phyloP scores from a whole-genome alignment of 2,888 invertebrate genomes.

The Melanophora roralis region DNA sequence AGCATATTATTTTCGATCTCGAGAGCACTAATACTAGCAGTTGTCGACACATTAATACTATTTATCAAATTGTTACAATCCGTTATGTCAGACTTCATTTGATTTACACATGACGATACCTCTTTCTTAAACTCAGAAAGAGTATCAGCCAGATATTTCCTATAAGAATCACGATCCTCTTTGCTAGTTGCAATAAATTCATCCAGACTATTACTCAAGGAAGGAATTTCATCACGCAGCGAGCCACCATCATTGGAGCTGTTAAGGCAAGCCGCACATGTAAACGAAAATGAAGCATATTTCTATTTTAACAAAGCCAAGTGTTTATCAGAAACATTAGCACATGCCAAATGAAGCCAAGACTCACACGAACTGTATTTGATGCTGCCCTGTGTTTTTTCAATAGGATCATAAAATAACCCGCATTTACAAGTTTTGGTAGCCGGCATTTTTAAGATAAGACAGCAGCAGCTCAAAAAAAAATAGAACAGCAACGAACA shows the following conservation, averaged over 20 bases:
- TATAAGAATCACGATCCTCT: not conserved
- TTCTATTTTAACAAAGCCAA: not conserved
- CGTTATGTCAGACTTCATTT: slow-evolving; percentile 64
- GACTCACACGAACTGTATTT: not conserved
- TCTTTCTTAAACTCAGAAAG: not conserved
- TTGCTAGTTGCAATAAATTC: not conserved
- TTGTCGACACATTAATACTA: not conserved
- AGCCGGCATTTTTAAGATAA: not conserved
- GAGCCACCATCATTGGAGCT: not conserved
- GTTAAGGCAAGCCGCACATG: not conserved
- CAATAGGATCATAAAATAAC: not conserved
- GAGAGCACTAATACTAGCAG: not conserved
- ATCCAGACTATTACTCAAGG: slow-evolving; percentile 27
- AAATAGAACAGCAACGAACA: too few relatives aligned
- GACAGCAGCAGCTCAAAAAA: not conserved
- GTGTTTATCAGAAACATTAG: not conserved
- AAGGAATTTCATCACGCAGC: not conserved
- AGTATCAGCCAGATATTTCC: not conserved
- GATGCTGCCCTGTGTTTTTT: not conserved
- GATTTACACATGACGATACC: not conserved
- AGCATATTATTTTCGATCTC: not conserved
- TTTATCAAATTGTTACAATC: slow-evolving; percentile 40
- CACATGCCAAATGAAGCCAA: not conserved
- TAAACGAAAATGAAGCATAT: not conserved
- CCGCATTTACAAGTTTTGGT: not conserved